phyloP scores from a whole-genome alignment of 2,888 invertebrate genomes.

The Isoperla grammatica region DNA sequence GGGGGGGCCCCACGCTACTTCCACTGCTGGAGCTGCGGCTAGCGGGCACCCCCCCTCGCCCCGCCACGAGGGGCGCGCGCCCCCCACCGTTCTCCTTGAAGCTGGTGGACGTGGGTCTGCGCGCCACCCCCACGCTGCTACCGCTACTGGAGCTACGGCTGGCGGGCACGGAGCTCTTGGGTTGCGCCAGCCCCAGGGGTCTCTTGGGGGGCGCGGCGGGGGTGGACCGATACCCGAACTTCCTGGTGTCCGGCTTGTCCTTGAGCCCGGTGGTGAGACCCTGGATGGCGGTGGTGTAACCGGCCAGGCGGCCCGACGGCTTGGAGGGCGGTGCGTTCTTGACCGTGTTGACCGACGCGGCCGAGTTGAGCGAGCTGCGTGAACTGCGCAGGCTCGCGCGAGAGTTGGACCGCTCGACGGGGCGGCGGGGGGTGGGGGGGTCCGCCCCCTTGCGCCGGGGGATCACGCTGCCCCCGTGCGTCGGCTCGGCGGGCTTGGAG shows the following conservation, averaged over 20 bases:
- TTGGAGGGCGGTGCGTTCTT: slow-evolving; percentile 57
- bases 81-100: slow-evolving; percentile 43
- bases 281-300: slow-evolving; percentile 49
- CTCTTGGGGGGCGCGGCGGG: slow-evolving; percentile 32
- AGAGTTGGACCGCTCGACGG: slow-evolving; percentile 69
- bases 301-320: slow-evolving; percentile 42
- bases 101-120: slow-evolving; percentile 41
- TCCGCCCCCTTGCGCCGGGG: slow-evolving; percentile 42
- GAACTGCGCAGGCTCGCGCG: slow-evolving; percentile 76
- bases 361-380: slow-evolving; percentile 75
- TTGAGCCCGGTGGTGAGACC: slow-evolving; percentile 43
- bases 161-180: slow-evolving; percentile 45
- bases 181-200: slow-evolving; percentile 36
- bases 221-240: slow-evolving; percentile 17
- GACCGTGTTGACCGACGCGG: slow-evolving; percentile 71
- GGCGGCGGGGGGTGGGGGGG: slow-evolving; percentile 33
- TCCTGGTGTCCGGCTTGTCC: slow-evolving; percentile 22
- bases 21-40: slow-evolving; percentile 48
- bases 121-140: slow-evolving; percentile 45
- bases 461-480: slow-evolving; percentile 40
- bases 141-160: slow-evolving; percentile 56
- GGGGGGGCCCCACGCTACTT: slow-evolving; percentile 43
- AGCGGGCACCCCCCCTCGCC: slow-evolving; percentile 42
- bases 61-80: background rate
- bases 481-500: slow-evolving; percentile 36